Conservation (phyloP, 2,113 vertebrate species). For the Osmerus eperlanus region DNA sequence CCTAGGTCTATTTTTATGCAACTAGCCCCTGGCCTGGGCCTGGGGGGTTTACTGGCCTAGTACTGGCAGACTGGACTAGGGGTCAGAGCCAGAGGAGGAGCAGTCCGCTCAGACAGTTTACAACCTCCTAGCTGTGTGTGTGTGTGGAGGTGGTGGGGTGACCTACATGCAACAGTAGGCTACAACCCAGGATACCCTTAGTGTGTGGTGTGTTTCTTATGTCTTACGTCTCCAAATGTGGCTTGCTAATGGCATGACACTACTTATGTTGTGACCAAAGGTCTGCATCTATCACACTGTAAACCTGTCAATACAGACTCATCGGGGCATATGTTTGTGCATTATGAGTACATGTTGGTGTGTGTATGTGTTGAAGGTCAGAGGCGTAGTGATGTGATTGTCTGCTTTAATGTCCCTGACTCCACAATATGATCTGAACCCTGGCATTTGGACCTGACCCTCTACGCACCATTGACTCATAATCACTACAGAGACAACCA, state of each 20-base stretch:
- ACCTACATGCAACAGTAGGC: constrained; percentile 43
- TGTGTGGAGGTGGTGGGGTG: constrained; percentile 18
- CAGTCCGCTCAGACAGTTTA: no score
- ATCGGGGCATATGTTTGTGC: neutral
- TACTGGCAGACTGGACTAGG: no score
- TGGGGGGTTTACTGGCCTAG: no score
- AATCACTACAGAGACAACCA: neutral
- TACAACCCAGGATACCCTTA: constrained; percentile 28
- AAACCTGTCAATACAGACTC: constrained; percentile 36
- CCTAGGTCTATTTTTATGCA: no score
- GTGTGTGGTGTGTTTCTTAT: neutral
- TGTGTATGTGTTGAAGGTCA: neutral
- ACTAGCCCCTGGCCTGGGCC: no score
- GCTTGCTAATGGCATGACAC: constrained; percentile 14
- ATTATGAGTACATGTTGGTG: neutral
- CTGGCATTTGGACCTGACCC: neutral
- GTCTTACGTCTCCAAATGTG: no score
- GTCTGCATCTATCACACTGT: constrained; percentile 35
- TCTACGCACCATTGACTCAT: neutral
- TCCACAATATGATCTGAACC: neutral
- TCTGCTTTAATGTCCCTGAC: no score
- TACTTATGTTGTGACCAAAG: constrained; percentile 25
- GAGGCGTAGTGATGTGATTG: neutral
- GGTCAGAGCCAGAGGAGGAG: no score
- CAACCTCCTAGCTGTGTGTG: neutral